phyloP scores from a whole-genome alignment of 2,797 vertebrate genomes.

The Etheostoma nigrum region DNA sequence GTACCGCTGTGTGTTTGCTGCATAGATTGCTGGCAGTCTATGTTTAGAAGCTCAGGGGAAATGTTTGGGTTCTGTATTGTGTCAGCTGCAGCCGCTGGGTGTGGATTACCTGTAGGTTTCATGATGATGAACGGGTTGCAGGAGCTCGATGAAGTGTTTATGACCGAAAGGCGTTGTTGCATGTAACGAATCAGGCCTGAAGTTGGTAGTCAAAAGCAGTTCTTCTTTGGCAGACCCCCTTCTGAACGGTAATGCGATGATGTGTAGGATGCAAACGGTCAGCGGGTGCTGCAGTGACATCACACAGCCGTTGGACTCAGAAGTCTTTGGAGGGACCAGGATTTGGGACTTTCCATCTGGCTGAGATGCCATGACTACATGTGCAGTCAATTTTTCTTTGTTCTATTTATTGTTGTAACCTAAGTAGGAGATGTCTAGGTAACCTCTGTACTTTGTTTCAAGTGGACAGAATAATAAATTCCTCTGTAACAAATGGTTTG shows the following conservation, averaged over 20 bases:
- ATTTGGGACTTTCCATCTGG: slow-evolving; percentile 61
- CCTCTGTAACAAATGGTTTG: slow-evolving; percentile 91
- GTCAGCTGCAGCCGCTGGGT: slow-evolving; percentile 73
- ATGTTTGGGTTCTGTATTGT: slow-evolving; percentile 73
- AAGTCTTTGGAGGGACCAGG: slow-evolving; percentile 34
- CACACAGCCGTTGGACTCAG: slow-evolving; percentile 64
- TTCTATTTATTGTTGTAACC: slow-evolving; percentile 84
- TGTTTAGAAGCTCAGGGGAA: slow-evolving; percentile 65
- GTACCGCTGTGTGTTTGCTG: slow-evolving; percentile 12
- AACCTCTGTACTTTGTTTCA: slow-evolving; percentile 82
- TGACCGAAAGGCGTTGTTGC: slow-evolving; percentile 85
- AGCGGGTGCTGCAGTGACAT: slow-evolving; percentile 67
- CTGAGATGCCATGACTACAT: slow-evolving; percentile 18
- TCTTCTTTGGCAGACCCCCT: slow-evolving; percentile 49
- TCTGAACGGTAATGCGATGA: slow-evolving; percentile 44
- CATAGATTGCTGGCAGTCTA: slow-evolving; percentile 48
- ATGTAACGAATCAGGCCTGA: slow-evolving; percentile 82
- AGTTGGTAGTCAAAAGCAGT: slow-evolving; percentile 67
- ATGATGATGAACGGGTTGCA: slow-evolving; percentile 83
- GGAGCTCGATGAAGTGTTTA: slow-evolving; percentile 84
- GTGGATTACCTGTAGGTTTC: slow-evolving; percentile 84
- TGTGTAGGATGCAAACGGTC: slow-evolving; percentile 69
- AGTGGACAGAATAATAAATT: slow-evolving; percentile 82
- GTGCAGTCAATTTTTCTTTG: slow-evolving; percentile 41
- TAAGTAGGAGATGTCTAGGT: slow-evolving; percentile 80